phyloP scores from a whole-genome alignment of 1,140 invertebrate species.

The Goniozus legneri region DNA sequence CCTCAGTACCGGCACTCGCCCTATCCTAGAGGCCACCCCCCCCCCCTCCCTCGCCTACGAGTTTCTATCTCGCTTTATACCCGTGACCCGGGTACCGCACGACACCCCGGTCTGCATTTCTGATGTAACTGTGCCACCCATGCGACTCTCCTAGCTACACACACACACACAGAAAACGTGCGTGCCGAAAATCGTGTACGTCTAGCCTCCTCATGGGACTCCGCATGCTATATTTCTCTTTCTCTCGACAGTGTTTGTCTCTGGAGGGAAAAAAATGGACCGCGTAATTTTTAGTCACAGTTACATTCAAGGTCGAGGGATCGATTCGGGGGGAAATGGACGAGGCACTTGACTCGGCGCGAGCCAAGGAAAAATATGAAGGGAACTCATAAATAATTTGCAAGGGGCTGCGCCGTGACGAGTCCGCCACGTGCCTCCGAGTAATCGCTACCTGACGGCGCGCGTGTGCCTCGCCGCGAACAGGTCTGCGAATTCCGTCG shows the following conservation, averaged over 20 bases:
- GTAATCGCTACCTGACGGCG: constrained; percentile 18
- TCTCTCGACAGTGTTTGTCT: neutral
- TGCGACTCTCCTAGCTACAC: too few relatives aligned
- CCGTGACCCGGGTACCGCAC: constrained; percentile 13
- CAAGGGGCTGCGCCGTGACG: constrained; percentile 32
- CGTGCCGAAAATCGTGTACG: constrained; percentile 29
- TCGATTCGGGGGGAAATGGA: neutral
- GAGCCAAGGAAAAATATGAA: constrained; percentile 35
- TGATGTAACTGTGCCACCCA: constrained; percentile 38
- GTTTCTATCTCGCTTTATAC: constrained; percentile 1
- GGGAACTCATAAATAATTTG: constrained; percentile 51
- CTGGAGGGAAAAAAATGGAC: too few relatives aligned
- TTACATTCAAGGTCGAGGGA: too few relatives aligned
- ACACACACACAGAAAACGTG: too few relatives aligned
- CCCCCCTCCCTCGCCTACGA: constrained; percentile 23
- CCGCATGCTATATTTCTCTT: neutral
- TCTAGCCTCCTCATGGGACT: constrained; percentile 22
- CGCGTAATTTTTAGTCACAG: too few relatives aligned
- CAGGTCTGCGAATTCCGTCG: too few relatives aligned
- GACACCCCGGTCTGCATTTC: constrained; percentile 31
- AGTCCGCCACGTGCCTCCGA: constrained; percentile 1
- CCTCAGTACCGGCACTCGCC: constrained; percentile 27
- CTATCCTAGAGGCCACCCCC: constrained; percentile 42
- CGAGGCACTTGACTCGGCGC: constrained; percentile 1
- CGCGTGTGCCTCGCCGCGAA: neutral